These are phyloP conservation scores for Henicopernis longicauda DNA, from an alignment of 2,113 vertebrate species.

Conservation along the genomic window DNA sequence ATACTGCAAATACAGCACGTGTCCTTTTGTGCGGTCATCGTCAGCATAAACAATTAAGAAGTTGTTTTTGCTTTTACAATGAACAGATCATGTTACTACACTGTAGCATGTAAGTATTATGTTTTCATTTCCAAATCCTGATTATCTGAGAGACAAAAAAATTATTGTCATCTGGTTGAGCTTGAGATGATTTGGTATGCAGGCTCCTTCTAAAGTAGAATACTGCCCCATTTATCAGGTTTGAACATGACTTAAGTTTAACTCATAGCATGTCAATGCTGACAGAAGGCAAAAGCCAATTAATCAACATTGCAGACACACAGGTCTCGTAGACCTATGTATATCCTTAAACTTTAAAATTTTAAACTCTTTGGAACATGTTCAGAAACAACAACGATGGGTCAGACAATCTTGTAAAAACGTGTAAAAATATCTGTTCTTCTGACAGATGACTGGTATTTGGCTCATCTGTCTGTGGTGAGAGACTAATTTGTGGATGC, in stretches of 20 bases:
- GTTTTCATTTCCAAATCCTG: slow-evolving; percentile 6
- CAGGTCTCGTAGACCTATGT: not conserved
- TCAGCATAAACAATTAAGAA: not conserved
- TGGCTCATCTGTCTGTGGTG: not conserved
- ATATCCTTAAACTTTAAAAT: not conserved
- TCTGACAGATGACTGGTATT: not conserved
- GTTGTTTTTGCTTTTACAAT: not conserved
- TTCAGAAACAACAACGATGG: not conserved
- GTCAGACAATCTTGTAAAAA: not conserved
- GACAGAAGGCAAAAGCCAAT: not conserved
- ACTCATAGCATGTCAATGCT: not conserved
- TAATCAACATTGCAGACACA: too few species aligned
- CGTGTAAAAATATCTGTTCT: not conserved
- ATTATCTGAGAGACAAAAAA: not conserved
- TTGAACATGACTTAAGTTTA: not conserved
- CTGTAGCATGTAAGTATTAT: not conserved
- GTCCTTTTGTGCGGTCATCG: not conserved
- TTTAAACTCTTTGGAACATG: not conserved
- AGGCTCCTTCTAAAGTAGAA: not conserved
- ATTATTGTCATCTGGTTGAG: not conserved
- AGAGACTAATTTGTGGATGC: not conserved
- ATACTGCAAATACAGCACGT: not conserved
- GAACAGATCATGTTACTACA: not conserved
- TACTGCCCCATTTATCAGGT: not conserved
- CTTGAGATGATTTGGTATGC: not conserved